phyloP scores from a whole-genome alignment of 2,113 vertebrate species.

The Vimba vimba region DNA sequence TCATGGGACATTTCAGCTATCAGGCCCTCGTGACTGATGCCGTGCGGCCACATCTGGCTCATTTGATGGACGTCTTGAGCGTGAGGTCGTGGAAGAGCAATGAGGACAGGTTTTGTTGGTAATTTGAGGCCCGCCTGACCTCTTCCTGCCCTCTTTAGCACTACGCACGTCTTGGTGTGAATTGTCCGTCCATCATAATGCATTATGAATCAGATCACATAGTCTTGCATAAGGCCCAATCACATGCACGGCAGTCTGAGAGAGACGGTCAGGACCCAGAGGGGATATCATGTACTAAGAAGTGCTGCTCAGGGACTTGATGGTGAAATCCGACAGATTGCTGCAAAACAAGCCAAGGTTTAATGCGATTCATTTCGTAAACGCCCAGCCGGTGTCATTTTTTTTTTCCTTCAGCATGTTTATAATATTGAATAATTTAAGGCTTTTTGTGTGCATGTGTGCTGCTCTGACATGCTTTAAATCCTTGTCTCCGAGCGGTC shows the following conservation, averaged over 20 bases:
- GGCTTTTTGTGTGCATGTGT: conserved; percentile 1
- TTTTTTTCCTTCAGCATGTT: conserved; percentile 18
- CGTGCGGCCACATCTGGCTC: conserved; percentile 33
- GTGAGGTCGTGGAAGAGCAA: conserved; percentile 21
- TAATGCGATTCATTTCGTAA: conserved; percentile 35
- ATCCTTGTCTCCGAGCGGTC: conserved; percentile 40
- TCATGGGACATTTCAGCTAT: conserved; percentile 17
- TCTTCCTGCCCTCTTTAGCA: not conserved
- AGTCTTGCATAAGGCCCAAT: conserved; percentile 16
- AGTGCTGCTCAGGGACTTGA: not conserved
- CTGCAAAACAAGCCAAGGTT: conserved; percentile 25
- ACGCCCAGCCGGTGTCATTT: conserved; percentile 12
- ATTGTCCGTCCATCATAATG: conserved; percentile 11
- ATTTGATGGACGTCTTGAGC: conserved; percentile 46
- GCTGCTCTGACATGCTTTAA: conserved; percentile 40
- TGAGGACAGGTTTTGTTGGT: not conserved
- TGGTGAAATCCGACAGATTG: conserved; percentile 38
- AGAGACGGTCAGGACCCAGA: conserved; percentile 14
- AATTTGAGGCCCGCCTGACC: conserved; percentile 17
- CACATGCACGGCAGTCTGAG: not conserved
- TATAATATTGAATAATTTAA: conserved; percentile 41
- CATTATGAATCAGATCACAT: conserved; percentile 19
- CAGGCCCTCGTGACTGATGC: conserved; percentile 35
- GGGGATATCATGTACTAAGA: conserved; percentile 22
- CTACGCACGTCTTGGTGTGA: not conserved